These are phyloP conservation scores for Philhelius pedissequus DNA, from an alignment of 2,888 invertebrate species.

Conservation along the genomic window DNA sequence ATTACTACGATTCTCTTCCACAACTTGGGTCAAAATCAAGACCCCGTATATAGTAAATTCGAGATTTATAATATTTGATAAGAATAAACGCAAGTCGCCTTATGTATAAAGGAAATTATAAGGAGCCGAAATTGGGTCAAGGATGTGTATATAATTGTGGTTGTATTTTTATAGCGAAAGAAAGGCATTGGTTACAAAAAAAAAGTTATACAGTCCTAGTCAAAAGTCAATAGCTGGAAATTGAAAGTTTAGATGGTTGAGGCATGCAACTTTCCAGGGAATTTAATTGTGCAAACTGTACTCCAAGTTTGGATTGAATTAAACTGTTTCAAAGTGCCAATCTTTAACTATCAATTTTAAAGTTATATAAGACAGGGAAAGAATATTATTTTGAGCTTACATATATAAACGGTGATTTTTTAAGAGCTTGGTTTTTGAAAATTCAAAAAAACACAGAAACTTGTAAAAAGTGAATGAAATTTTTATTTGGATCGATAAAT, in stretches of 20 bases:
- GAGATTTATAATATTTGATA: constrained; percentile 51
- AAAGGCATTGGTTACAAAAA: not conserved
- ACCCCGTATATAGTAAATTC: constrained; percentile 51
- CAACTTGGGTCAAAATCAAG: constrained; percentile 41
- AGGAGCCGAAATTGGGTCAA: constrained; percentile 4
- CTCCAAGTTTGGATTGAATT: not conserved
- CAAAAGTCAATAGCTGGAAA: not conserved
- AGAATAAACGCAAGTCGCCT: not conserved
- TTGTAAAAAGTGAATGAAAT: no score
- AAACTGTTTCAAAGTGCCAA: no score
- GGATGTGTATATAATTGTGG: constrained; percentile 13
- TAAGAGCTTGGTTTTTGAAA: no score
- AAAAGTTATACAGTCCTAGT: not conserved
- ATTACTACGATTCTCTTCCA: constrained; percentile 13
- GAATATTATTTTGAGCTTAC: no score
- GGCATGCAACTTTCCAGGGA: not conserved
- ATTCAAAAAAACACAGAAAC: no score
- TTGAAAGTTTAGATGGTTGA: constrained; percentile 2
- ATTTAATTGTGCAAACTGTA: not conserved
- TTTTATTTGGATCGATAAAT: no score
- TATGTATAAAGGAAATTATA: not conserved
- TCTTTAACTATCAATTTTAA: no score
- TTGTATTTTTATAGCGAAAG: no score
- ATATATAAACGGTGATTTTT: no score
- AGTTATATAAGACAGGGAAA: no score